A percentile compares a stretch with the other conserved stretches of the same genome.
Evolutionary conservation across 2,113 vertebrate genomes (phyloP).

Genomic region (Ursus arctos): DNA sequence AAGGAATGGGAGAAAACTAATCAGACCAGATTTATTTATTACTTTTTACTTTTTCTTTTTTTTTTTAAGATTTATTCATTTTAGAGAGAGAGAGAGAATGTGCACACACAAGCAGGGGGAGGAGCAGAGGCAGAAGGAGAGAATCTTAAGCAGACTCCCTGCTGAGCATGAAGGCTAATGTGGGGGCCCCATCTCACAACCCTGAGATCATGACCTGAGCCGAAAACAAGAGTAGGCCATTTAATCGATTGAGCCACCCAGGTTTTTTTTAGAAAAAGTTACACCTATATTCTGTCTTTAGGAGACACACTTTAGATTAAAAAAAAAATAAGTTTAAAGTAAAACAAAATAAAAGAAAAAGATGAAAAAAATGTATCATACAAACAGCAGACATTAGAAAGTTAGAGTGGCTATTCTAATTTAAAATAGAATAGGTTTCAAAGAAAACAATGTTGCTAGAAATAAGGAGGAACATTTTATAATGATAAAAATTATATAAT

Average conservation of each 20-base stretch:
- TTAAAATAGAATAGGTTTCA: background rate
- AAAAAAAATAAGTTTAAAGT: background rate
- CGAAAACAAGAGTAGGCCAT: background rate
- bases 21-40: background rate
- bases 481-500: background rate
- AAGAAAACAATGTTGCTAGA: background rate
- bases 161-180: background rate
- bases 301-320: background rate
- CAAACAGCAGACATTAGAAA: background rate
- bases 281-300: background rate
- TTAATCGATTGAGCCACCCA: background rate
- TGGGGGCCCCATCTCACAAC: background rate
- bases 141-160: background rate
- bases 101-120: background rate
- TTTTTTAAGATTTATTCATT: background rate
- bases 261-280: background rate
- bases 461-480: background rate
- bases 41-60: background rate
- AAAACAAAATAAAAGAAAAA: background rate
- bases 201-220: background rate
- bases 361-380: background rate
- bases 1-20: background rate
- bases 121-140: no score
- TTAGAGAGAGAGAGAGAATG: background rate
- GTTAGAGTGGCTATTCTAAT: background rate